Evolutionary conservation across 1,140 invertebrate species (phyloP), one percentile per base, ranked within the genome.

Genomic region (Drosophila quadrilineata): DNA sequence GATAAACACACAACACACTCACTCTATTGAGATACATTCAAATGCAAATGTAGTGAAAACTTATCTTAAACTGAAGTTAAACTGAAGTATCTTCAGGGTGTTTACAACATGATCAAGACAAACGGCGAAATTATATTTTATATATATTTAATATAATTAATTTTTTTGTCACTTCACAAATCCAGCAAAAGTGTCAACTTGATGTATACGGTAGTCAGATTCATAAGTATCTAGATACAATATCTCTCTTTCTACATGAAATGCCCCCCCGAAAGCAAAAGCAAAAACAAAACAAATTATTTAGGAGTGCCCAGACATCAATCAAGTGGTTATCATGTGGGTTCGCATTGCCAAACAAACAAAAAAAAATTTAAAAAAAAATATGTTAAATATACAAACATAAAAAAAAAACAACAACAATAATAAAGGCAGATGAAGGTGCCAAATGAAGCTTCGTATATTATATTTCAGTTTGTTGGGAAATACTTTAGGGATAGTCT

Each of bases 301-400:
- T 67, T 64, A 62, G 70, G 79, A 77, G 79, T 85, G 77, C 53
- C 73, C 65, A 38, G 38, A 63, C 73, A 84, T 84, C 77, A 84
- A 84, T 85, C 77, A 84, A 84, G 59, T 85, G 60, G 38, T 64
- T 67, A 77, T 77, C 73, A 84, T 85, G 73, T 77, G 66, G 73
- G 72, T 43, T 69, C 22, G 10, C n/a, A n/a, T n/a, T n/a, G n/a
- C n/a, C n/a, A n/a, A n/a, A n/a, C n/a, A n/a, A n/a, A n/a, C n/a
- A n/a, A n/a, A n/a, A n/a, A 54, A 36, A 21, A 50, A 26, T n/a
- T n/a, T 21, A 40, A 67, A 67, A 48, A 46, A 54, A 52, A 35
- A 58, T 9, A 41, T 57, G 8, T 19, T 45, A n/a, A 16, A 9
- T 12, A 16, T 9, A 31, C 26, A 53, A 40, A n/a, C n/a, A n/a